Conservation (phyloP, 2,797 vertebrate species). For the Siniperca undulata region DNA sequence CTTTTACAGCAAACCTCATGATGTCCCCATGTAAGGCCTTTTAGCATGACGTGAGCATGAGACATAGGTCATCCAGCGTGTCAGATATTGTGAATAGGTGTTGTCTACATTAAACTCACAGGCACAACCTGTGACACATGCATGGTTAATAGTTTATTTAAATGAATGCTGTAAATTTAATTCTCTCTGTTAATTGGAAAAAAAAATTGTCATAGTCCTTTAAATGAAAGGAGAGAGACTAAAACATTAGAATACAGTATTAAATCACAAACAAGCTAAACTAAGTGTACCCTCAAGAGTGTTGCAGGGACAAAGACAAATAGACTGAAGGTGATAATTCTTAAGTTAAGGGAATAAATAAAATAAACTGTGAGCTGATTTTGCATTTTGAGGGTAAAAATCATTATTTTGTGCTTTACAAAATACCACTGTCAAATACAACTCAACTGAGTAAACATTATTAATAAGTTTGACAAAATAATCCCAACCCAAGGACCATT, state of each 20-base stretch:
- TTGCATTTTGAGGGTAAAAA: not conserved
- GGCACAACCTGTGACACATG: not conserved
- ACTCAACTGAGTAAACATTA: not conserved
- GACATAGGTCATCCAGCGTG: not conserved
- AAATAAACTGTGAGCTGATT: not conserved
- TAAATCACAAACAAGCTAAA: slow-evolving; percentile 3
- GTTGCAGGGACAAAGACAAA: not conserved
- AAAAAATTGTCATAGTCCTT: not conserved
- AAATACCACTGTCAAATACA: too few species aligned
- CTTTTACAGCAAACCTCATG: not conserved
- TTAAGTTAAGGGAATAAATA: not conserved
- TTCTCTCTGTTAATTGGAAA: not conserved
- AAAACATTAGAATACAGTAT: not conserved
- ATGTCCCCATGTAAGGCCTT: not conserved
- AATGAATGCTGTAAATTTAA: not conserved
- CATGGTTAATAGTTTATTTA: not conserved
- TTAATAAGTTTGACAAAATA: not conserved
- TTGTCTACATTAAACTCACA: not conserved
- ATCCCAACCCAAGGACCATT: not conserved
- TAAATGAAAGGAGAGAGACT: not conserved
- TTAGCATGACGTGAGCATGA: not conserved
- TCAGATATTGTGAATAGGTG: not conserved
- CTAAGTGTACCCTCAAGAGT: too few species aligned
- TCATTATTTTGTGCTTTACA: too few species aligned
- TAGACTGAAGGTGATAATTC: not conserved